Evolutionary conservation across 2,113 vertebrate species (phyloP), one percentile per base, ranked within the genome.

Genomic region (Dolichallabes microphthalmus): DNA sequence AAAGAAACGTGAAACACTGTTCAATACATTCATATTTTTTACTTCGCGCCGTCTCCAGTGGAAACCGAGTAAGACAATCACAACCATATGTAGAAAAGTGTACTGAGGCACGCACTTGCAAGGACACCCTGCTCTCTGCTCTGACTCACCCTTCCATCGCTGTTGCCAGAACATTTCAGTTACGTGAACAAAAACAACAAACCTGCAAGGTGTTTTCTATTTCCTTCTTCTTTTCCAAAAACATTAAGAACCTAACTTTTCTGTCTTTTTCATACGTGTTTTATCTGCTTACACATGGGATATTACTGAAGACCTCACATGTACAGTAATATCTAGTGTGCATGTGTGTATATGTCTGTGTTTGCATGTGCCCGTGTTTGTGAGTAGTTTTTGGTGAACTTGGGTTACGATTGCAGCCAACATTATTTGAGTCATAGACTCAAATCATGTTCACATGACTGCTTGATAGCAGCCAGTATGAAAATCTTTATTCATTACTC

Each of bases 51-150:
- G 78, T 69, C 73, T 73, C 15, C 60, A 79, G 64, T 86, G 68
- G 69, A 85, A 45, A 78, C 82, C 69, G 86, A 87, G 87, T 85
- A 80, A 86, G 79, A 87, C 90, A 92, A 92, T 91, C 88, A 91
- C 83, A 92, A 92, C 92, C 94, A 93, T 83, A 90, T 93, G 93
- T 68, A 87, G 86, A 86, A 22, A 77, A 87, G 77, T 68, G 83
- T 68, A 86, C 80, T 39, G 35, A 78, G 45, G 90, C 88, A 63
- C 85, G 76, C 86, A 82, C 80, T 45, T 79, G 68, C 77, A 25
- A 74, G 79, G 88, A 86, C 53, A 84, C 73, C 76, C 50, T 58
- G 83, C 85, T 69, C 87, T 87, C 68, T 19, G 61, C 84, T 87
- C 63, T 88, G 88, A 91, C 88, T 91, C 88, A 90, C 84, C 75